Base-by-base conservation (phyloP, 1,140 invertebrate genomes). In the Eulimnadia texana region DNA sequence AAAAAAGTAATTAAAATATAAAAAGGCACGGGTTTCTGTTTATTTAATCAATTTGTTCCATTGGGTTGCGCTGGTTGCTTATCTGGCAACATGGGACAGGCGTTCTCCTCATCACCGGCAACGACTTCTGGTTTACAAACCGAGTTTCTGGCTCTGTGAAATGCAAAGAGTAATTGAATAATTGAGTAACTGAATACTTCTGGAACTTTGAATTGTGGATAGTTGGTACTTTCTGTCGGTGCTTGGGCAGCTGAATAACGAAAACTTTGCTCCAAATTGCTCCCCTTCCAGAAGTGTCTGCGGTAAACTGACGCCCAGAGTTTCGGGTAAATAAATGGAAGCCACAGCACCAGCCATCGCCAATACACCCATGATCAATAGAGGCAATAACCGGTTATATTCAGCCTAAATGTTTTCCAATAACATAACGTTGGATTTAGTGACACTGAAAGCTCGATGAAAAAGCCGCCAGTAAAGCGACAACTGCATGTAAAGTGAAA, bases 331-430 rank as follows among this genome's bases (percentile, higher is more conserved):
- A 29, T 71, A 69, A 22, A 68, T 50, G 1, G 68, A 60, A 1
- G 69, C 54, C n/a, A 69, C 29, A 16, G 67, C 67, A 19, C 68
- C 69, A 2, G 65, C 62, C 13, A 72, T 42, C 49, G 66, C 61
- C 27, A 68, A 49, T 1, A 65, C n/a, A 22, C 71, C 69, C 58
- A 72, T 70, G 3, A 70, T 64, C 1, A 70, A 22, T 16, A 72
- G 59, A 2, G 71, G 71, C 2, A 72, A 64, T 6, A 64, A 65
- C 49, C 62, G 65, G 10, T 66, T 64, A 58, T 70, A 71, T 22
- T 67, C 59, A n/a, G 63, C 60, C 65, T 70, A 11, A 24, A 61
- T 50, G 23, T 19, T n/a, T n/a, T n/a, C n/a, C n/a, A n/a, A n/a
- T n/a, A n/a, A 0, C 27, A 55, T 61, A 49, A 49, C 53, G 6